A percentile compares a stretch with the other conserved stretches of the same genome.
Evolutionary conservation across 2,797 vertebrate genomes (phyloP).

Genomic region (Decapterus maruadsi): DNA sequence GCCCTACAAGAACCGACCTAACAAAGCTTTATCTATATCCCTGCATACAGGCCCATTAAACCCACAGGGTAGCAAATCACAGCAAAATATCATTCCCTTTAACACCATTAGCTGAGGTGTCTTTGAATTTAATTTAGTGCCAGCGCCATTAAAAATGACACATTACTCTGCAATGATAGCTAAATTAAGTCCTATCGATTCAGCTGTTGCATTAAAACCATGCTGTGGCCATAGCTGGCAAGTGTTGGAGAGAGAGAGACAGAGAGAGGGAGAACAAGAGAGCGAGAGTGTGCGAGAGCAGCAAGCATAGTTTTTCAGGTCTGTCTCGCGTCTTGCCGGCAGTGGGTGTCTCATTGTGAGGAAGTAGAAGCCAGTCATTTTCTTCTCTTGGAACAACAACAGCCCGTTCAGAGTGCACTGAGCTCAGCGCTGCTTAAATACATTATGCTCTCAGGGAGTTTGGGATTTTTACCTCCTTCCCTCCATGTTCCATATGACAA

Average conservation of each 20-base stretch:
- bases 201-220: slow-evolving; percentile 80
- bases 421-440: slow-evolving; percentile 73
- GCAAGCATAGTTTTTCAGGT: slow-evolving; percentile 75
- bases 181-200: slow-evolving; percentile 87
- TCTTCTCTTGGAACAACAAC: slow-evolving; percentile 82
- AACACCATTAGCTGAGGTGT: slow-evolving; percentile 83
- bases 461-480: slow-evolving; percentile 46
- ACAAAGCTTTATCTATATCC: slow-evolving; percentile 67
- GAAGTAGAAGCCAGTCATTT: slow-evolving; percentile 82
- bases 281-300: slow-evolving; percentile 66
- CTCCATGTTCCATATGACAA: slow-evolving; percentile 76
- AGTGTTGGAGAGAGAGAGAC: slow-evolving; percentile 63
- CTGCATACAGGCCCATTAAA: slow-evolving; percentile 71
- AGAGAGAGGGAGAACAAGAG: slow-evolving; percentile 52
- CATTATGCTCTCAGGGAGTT: slow-evolving; percentile 65
- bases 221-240: slow-evolving; percentile 72
- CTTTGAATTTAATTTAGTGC: slow-evolving; percentile 87
- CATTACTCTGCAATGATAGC: slow-evolving; percentile 85
- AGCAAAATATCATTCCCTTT: slow-evolving; percentile 81
- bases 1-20: slow-evolving; percentile 58
- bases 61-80: slow-evolving; percentile 76
- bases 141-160: slow-evolving; percentile 85
- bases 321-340: slow-evolving; percentile 73
- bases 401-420: slow-evolving; percentile 68
- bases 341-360: slow-evolving; percentile 81